A percentile compares a stretch with the other conserved stretches of the same genome.
phyloP scores from a whole-genome alignment of 2,797 vertebrate genomes.

The Sebastes melanostomus region DNA sequence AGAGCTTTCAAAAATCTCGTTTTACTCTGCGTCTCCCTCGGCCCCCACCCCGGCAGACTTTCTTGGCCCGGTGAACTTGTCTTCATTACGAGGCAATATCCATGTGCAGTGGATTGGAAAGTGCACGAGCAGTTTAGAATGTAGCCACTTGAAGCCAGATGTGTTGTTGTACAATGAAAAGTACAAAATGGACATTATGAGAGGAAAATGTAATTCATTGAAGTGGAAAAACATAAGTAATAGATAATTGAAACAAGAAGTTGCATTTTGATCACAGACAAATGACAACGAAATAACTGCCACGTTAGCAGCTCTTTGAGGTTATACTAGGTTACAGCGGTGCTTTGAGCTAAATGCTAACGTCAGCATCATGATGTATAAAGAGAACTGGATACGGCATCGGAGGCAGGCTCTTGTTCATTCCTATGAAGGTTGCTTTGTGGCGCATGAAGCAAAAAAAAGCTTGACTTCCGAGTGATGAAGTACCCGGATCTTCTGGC shows the following conservation, averaged over 20 bases:
- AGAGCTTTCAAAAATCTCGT: slow-evolving; percentile 45
- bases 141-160: neutral
- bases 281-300: neutral
- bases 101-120: neutral
- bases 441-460: no score
- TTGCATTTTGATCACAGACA: neutral
- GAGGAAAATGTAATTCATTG: neutral
- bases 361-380: neutral
- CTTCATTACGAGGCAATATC: slow-evolving; percentile 26
- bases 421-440: no score
- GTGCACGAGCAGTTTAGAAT: neutral
- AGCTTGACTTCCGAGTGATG: no score
- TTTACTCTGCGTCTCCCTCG: slow-evolving; percentile 35
- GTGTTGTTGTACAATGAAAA: neutral
- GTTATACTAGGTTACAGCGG: neutral
- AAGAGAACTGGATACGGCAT: no score
- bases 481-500: no score
- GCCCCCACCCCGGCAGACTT: slow-evolving; percentile 27
- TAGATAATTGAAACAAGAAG: neutral
- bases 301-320: neutral
- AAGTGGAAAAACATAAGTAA: neutral
- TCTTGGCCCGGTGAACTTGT: slow-evolving; percentile 37
- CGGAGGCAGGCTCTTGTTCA: fast-evolving
- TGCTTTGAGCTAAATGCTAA: neutral
- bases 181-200: neutral